phyloP scores from a whole-genome alignment of 2,113 vertebrate species.

The Pantherophis guttatus region DNA sequence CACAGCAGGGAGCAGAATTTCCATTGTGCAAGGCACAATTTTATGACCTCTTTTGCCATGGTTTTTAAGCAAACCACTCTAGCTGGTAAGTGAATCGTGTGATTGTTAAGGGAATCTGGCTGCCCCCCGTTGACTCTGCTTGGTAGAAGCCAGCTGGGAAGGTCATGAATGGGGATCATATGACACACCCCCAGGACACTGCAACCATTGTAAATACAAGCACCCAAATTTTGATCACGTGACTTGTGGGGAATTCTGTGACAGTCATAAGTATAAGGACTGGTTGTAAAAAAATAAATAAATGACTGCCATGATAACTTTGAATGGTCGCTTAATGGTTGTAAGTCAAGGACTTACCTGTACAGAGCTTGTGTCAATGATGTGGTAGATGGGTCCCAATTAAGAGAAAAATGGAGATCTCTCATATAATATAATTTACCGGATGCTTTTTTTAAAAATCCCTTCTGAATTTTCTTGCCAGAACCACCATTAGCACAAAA shows the following conservation, averaged over 20 bases:
- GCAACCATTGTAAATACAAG: not conserved
- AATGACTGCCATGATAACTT: not conserved
- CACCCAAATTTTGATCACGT: not conserved
- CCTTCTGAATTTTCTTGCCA: conserved; percentile 19
- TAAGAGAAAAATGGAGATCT: not conserved
- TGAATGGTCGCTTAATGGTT: not conserved
- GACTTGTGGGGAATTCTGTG: not conserved
- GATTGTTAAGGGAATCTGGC: not conserved
- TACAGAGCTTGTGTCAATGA: not conserved
- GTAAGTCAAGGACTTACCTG: not conserved
- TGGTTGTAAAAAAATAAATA: not conserved
- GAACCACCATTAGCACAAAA: not conserved
- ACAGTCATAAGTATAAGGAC: not conserved
- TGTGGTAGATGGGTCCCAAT: not conserved
- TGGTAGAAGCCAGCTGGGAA: not conserved
- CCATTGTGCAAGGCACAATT: not conserved
- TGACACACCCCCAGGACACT: not conserved
- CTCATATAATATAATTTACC: not conserved
- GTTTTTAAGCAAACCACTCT: not conserved
- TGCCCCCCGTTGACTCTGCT: not conserved
- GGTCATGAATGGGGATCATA: not conserved
- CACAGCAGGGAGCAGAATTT: not conserved
- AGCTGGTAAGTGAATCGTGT: not conserved
- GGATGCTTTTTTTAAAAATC: too few species aligned
- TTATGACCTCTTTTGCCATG: not conserved